A percentile compares a stretch with the other conserved stretches of the same genome.
Evolutionary conservation across 1,140 invertebrate species (phyloP).

Genomic region (Coelopa frigida): DNA sequence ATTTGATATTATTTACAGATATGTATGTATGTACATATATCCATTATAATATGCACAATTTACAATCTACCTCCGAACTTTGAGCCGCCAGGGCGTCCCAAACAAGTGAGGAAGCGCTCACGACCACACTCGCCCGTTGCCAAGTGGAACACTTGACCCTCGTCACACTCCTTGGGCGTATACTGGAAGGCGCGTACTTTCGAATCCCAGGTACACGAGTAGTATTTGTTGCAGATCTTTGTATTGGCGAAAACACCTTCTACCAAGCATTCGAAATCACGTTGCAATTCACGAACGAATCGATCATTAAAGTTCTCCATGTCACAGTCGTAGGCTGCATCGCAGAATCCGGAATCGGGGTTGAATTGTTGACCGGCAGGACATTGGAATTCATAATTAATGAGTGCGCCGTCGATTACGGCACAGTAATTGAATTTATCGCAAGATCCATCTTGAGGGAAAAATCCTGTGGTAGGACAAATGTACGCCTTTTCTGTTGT

Average conservation of each 20-base stretch:
- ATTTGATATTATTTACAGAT: no score
- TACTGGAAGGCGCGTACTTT: not conserved
- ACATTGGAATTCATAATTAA: conserved; percentile 6
- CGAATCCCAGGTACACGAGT: not conserved
- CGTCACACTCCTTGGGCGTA: not conserved
- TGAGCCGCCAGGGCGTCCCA: not conserved
- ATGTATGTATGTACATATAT: no score
- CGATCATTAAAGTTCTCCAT: not conserved
- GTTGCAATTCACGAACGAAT: not conserved
- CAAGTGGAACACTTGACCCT: not conserved
- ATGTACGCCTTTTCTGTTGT: not conserved
- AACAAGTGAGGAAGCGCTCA: conserved; percentile 2
- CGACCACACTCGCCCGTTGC: not conserved
- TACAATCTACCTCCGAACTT: conserved; percentile 2
- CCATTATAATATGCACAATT: no score
- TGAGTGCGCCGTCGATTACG: not conserved
- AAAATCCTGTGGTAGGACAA: conserved; percentile 21
- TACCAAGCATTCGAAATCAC: not conserved
- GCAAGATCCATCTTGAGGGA: conserved; percentile 15
- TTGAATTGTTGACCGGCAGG: conserved; percentile 22
- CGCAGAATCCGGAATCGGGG: conserved; percentile 11
- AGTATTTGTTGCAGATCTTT: conserved; percentile 4
- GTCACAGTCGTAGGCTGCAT: conserved; percentile 4
- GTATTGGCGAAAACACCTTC: conserved; percentile 2
- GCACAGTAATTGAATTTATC: conserved; percentile 20